Percentiles rank a stretch among this genome's conserved stretches.
Evolutionary conservation across 2,888 invertebrate species (phyloP).

Genomic region (Limenitis camilla): DNA sequence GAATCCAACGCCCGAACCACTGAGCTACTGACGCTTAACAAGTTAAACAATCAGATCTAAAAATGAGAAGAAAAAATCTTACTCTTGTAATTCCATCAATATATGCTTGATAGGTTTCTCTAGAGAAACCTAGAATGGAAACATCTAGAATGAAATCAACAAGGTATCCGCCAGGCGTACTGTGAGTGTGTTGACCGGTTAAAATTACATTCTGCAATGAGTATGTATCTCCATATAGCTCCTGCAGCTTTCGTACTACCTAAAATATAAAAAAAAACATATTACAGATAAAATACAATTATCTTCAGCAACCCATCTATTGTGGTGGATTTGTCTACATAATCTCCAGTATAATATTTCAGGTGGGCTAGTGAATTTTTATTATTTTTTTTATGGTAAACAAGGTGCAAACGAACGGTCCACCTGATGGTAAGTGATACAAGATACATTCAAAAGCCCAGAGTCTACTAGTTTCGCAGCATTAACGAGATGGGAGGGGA

Average conservation of each 20-base stretch:
- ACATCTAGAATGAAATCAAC: slow-evolving; percentile 90
- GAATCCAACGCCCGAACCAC: too few relatives aligned
- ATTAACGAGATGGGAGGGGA: too few relatives aligned
- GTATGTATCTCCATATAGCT: slow-evolving; percentile 81
- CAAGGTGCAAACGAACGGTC: too few relatives aligned
- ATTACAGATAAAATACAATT: not conserved
- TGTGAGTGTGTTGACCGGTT: slow-evolving; percentile 93
- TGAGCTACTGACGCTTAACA: too few relatives aligned
- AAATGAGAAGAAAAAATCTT: slow-evolving; percentile 19
- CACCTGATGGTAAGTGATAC: too few relatives aligned
- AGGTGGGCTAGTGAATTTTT: too few relatives aligned
- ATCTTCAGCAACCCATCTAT: not conserved
- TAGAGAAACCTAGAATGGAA: slow-evolving; percentile 84
- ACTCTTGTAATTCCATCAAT: slow-evolving; percentile 64
- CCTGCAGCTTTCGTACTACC: slow-evolving; percentile 82
- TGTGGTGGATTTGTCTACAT: not conserved
- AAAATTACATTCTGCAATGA: slow-evolving; percentile 87
- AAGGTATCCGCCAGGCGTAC: slow-evolving; percentile 89
- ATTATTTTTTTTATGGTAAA: too few relatives aligned
- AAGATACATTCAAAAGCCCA: too few relatives aligned
- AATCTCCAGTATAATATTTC: too few relatives aligned
- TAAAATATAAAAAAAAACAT: slow-evolving; percentile 47
- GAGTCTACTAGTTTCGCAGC: too few relatives aligned
- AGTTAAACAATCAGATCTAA: too few relatives aligned
- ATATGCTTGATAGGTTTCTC: slow-evolving; percentile 59